These are phyloP conservation scores for Cyclopterus lumpus DNA, from an alignment of 2,797 vertebrate species.

Conservation along the genomic window DNA sequence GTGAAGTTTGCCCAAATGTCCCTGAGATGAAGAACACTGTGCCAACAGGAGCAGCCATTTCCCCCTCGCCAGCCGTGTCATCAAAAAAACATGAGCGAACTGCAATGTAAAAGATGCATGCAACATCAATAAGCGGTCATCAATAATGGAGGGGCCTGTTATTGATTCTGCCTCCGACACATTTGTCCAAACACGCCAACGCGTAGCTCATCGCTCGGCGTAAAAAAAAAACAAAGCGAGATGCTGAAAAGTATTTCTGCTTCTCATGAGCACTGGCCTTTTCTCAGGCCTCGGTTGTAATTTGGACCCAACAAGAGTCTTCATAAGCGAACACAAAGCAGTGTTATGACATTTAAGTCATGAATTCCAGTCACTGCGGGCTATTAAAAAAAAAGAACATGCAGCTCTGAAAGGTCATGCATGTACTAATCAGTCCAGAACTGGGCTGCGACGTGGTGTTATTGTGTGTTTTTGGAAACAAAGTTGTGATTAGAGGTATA, in stretches of 20 bases:
- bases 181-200: constrained; percentile 43
- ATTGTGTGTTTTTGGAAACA: neutral
- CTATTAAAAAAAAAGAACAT: constrained; percentile 33
- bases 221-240: constrained; percentile 34
- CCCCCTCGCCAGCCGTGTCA: constrained; percentile 29
- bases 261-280: constrained; percentile 25
- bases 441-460: neutral
- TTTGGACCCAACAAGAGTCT: constrained; percentile 26
- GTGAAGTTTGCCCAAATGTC: constrained; percentile 22
- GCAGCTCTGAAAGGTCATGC: constrained; percentile 64
- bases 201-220: neutral
- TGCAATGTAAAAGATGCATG: constrained; percentile 59
- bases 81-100: constrained; percentile 67
- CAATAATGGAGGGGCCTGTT: constrained; percentile 66
- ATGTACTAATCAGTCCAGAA: constrained; percentile 37
- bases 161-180: constrained; percentile 59
- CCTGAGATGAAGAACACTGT: constrained; percentile 19
- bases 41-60: constrained; percentile 39
- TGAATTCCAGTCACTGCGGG: constrained; percentile 39
- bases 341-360: constrained; percentile 61
- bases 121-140: constrained; percentile 64
- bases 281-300: constrained; percentile 29
- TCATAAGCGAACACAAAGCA: constrained; percentile 41
- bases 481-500: neutral
- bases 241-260: constrained; percentile 22